Evolutionary conservation across 1,140 invertebrate species (phyloP).

Genomic region (Archivesica marissinica): DNA sequence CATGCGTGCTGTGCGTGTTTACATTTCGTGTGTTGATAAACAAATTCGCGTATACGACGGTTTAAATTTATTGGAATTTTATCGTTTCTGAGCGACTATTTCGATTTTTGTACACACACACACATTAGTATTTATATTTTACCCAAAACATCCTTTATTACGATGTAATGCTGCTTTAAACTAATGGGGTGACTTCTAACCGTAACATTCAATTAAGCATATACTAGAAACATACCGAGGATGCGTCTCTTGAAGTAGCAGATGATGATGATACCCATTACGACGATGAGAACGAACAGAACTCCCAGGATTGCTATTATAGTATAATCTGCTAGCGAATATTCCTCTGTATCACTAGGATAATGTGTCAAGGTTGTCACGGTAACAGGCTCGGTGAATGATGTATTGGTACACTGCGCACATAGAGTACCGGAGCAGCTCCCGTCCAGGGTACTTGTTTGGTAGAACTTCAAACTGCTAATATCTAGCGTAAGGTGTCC

Average conservation of each 20-base stretch:
- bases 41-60: too few relatives aligned
- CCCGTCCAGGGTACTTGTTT: conserved; percentile 27
- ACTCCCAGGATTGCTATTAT: conserved; percentile 65
- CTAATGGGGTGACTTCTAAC: too few relatives aligned
- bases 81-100: too few relatives aligned
- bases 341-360: conserved; percentile 21
- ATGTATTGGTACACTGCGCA: conserved; percentile 31
- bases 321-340: conserved; percentile 61
- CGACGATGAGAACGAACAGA: conserved; percentile 63
- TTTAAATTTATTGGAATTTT: too few relatives aligned
- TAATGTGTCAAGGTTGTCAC: not conserved
- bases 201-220: too few relatives aligned
- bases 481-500: conserved; percentile 25
- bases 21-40: too few relatives aligned
- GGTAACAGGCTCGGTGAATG: not conserved
- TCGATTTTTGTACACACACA: too few relatives aligned
- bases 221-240: conserved; percentile 51
- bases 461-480: conserved; percentile 59
- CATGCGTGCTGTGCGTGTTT: too few relatives aligned
- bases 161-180: too few relatives aligned
- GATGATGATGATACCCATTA: conserved; percentile 56
- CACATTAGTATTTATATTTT: too few relatives aligned
- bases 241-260: conserved; percentile 66
- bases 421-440: conserved; percentile 46
- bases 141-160: too few relatives aligned